phyloP scores from a whole-genome alignment of 2,888 invertebrate species.

The Belgica antarctica region DNA sequence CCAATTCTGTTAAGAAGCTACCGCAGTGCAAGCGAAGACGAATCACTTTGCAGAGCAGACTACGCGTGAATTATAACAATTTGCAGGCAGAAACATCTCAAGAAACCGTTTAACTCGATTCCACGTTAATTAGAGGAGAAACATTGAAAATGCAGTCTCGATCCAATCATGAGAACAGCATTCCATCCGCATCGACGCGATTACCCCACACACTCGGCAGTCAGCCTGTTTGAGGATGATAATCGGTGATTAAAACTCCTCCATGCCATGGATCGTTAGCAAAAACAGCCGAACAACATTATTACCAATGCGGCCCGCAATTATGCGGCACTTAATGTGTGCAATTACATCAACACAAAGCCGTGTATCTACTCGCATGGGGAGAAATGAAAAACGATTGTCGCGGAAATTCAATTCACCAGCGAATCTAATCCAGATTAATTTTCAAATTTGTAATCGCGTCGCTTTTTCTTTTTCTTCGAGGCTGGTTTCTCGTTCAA shows the following conservation, averaged over 20 bases:
- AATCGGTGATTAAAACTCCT: constrained; percentile 22
- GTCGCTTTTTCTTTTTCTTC: background rate
- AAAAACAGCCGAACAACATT: background rate
- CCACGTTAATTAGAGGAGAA: constrained; percentile 1
- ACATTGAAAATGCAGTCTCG: constrained; percentile 8
- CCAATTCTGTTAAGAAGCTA: background rate
- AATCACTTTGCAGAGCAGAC: background rate
- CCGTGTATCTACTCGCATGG: background rate
- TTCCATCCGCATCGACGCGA: background rate
- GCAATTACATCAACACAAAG: background rate
- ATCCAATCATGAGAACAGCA: constrained; percentile 18
- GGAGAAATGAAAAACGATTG: background rate
- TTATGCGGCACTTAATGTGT: background rate
- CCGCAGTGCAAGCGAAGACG: no score
- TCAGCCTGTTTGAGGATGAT: constrained; percentile 6
- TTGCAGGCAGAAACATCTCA: constrained; percentile 9
- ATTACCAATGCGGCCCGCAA: constrained; percentile 10
- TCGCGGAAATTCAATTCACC: background rate
- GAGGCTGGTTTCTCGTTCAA: background rate
- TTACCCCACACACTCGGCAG: background rate
- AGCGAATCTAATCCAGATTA: constrained; percentile 10
- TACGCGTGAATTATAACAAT: constrained; percentile 27
- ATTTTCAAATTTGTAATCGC: background rate
- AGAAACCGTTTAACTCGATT: constrained; percentile 11
- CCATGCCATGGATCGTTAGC: background rate